phyloP scores from a whole-genome alignment of 2,113 vertebrate genomes.

The Ciconia stormi region DNA sequence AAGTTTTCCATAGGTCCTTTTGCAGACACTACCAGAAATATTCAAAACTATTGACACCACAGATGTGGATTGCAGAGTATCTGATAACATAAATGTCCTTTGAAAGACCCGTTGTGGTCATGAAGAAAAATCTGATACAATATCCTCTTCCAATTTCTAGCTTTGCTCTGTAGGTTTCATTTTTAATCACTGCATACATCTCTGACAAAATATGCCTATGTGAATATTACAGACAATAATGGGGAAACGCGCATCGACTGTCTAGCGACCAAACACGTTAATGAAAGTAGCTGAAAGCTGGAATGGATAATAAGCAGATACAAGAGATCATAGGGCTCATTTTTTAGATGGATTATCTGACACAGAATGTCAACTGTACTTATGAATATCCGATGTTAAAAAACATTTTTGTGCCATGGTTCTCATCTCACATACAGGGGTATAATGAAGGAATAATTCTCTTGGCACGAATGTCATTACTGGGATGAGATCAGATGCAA shows the following conservation, averaged over 20 bases:
- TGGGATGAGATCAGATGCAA: not conserved
- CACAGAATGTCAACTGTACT: not conserved
- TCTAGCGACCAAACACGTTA: not conserved
- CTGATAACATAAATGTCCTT: not conserved
- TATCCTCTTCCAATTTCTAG: not conserved
- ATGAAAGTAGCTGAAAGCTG: not conserved
- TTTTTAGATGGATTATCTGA: not conserved
- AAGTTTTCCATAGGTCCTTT: not conserved
- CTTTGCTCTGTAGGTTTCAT: not conserved
- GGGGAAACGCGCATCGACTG: not conserved
- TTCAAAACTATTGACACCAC: not conserved
- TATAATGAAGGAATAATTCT: slow-evolving; percentile 27
- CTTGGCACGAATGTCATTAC: slow-evolving; percentile 11
- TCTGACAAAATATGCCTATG: not conserved
- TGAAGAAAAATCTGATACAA: not conserved
- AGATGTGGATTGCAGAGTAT: not conserved
- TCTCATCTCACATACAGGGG: not conserved
- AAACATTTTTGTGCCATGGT: not conserved
- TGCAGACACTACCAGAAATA: not conserved
- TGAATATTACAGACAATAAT: not conserved
- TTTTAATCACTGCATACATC: not conserved
- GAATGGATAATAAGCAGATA: not conserved
- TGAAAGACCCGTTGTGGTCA: not conserved
- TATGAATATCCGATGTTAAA: not conserved
- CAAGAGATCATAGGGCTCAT: not conserved